Percentiles rank a stretch among this genome's conserved stretches.
These are phyloP conservation scores for Leptothorax acervorum DNA, from an alignment of 2,888 invertebrate genomes.

Conservation along the genomic window DNA sequence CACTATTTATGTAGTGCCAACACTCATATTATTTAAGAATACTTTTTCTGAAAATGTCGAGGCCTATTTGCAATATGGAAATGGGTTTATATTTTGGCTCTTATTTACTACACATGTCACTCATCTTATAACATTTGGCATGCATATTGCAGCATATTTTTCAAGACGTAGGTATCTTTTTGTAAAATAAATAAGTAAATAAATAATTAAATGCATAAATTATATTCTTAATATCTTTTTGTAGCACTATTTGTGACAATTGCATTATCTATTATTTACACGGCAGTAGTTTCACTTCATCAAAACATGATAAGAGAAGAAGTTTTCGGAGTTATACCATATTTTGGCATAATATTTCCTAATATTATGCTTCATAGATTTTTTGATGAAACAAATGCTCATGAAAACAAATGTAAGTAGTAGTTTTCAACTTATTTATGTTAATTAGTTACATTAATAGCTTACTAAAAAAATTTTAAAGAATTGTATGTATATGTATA, in stretches of 20 bases:
- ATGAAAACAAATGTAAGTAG: constrained; percentile 80
- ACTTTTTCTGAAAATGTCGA: constrained; percentile 78
- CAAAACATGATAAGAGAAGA: constrained; percentile 60
- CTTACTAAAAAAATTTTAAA: not conserved
- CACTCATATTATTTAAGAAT: constrained; percentile 79
- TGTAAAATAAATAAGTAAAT: constrained; percentile 1
- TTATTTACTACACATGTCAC: constrained; percentile 77
- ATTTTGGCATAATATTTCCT: constrained; percentile 81
- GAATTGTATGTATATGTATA: not conserved
- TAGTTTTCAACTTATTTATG: not conserved
- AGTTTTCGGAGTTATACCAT: constrained; percentile 70
- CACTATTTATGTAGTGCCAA: constrained; percentile 76
- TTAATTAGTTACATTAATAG: constrained; percentile 1
- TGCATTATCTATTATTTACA: constrained; percentile 61
- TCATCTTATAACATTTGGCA: constrained; percentile 81
- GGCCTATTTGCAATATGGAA: constrained; percentile 81
- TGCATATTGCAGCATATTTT: constrained; percentile 83
- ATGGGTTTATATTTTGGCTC: constrained; percentile 82
- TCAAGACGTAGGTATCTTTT: constrained; percentile 77
- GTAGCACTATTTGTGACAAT: constrained; percentile 65
- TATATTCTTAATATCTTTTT: constrained; percentile 44
- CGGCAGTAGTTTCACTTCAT: constrained; percentile 59
- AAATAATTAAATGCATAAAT: not conserved
- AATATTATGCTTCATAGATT: constrained; percentile 79
- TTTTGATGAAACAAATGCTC: constrained; percentile 80